Percentiles rank a stretch among this genome's conserved stretches.
phyloP scores from a whole-genome alignment of 2,888 invertebrate genomes.

The Gymnoscelis rufifasciata region DNA sequence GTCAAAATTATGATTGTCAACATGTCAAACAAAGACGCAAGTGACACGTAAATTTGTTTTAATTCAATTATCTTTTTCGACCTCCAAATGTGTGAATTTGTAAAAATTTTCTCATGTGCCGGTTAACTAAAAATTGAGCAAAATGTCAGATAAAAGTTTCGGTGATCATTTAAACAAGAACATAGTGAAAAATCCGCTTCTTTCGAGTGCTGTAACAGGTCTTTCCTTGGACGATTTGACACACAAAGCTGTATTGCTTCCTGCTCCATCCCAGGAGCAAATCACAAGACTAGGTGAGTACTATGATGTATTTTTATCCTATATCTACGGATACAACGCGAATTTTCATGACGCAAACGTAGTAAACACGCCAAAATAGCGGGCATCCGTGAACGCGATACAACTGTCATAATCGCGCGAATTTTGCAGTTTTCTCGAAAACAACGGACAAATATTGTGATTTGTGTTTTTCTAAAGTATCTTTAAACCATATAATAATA shows the following conservation, averaged over 20 bases:
- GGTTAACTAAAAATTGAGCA: constrained; percentile 43
- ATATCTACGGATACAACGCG: constrained; percentile 38
- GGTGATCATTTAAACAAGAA: constrained; percentile 64
- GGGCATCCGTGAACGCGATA: constrained; percentile 32
- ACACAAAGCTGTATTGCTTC: constrained; percentile 84
- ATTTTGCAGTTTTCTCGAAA: constrained; percentile 26
- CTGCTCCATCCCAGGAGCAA: constrained; percentile 71
- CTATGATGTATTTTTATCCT: constrained; percentile 58
- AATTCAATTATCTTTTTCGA: constrained; percentile 73
- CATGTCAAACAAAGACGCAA: constrained; percentile 61
- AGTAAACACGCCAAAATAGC: constrained; percentile 39
- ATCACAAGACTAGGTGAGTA: constrained; percentile 65
- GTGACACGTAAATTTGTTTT: constrained; percentile 75
- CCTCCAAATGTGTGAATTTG: constrained; percentile 74
- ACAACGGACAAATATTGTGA: constrained; percentile 18
- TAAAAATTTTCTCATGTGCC: constrained; percentile 56
- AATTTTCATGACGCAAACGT: constrained; percentile 43
- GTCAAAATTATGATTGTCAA: constrained; percentile 16
- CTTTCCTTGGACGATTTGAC: constrained; percentile 86
- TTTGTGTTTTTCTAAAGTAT: constrained; percentile 15
- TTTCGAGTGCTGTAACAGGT: constrained; percentile 85
- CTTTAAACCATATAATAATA: constrained; percentile 5
- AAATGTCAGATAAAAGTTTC: constrained; percentile 73
- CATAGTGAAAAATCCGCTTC: constrained; percentile 82
- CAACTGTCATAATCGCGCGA: constrained; percentile 41